A percentile compares a stretch with the other conserved stretches of the same genome.
These are phyloP conservation scores for Strix uralensis DNA, from an alignment of 2,113 vertebrate species.

Conservation along the genomic window DNA sequence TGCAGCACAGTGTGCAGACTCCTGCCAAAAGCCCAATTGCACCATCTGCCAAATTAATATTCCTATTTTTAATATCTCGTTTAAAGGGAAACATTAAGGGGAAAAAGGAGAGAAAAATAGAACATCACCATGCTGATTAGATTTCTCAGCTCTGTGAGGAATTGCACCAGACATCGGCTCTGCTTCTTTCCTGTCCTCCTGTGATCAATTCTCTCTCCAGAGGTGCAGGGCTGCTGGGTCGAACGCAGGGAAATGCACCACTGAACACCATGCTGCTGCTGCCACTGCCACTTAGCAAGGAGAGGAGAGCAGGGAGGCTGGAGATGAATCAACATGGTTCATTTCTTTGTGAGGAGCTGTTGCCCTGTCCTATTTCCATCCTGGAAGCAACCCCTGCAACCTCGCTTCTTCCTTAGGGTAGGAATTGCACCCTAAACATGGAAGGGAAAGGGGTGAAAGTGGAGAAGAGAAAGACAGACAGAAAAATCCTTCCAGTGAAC, in stretches of 20 bases:
- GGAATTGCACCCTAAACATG: not conserved
- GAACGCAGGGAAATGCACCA: not conserved
- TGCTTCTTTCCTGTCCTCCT: not conserved
- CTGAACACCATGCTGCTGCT: constrained; percentile 45
- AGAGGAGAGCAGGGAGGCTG: not conserved
- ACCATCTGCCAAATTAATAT: constrained; percentile 74
- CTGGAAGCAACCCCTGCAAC: not conserved
- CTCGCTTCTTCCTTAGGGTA: not conserved
- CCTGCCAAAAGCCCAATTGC: constrained; percentile 67
- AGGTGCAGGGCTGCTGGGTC: constrained; percentile 14
- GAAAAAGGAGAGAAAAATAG: not conserved
- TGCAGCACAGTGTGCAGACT: not conserved
- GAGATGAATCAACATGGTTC: constrained; percentile 3
- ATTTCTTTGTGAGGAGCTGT: not conserved
- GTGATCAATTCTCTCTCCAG: constrained; percentile 23
- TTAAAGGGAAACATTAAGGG: constrained; percentile 27
- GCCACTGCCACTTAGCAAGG: constrained; percentile 20
- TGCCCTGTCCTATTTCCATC: not conserved
- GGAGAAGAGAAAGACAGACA: not conserved
- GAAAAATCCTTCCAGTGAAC: not conserved
- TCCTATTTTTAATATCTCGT: constrained; percentile 66
- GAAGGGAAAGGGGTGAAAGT: not conserved
- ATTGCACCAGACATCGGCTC: not conserved
- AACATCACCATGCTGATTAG: not conserved
- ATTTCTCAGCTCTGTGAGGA: constrained; percentile 15